Percentiles rank a stretch among this genome's conserved stretches.
Conservation (phyloP, 2,888 invertebrate species). For the Metacarcinus magister region DNA sequence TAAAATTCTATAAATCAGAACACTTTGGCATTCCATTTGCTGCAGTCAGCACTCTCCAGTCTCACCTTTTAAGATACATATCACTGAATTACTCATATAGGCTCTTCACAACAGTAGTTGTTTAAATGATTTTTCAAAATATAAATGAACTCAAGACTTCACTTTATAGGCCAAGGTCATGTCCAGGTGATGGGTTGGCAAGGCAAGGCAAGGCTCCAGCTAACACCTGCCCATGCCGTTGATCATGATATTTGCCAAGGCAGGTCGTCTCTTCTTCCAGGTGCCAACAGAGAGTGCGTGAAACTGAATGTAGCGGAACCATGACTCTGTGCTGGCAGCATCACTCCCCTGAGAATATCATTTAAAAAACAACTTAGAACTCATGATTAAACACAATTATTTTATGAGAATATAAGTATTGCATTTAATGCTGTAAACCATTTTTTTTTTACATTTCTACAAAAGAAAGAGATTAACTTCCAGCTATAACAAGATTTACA, state of each 20-base stretch:
- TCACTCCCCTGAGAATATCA: constrained; percentile 91
- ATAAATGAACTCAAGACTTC: background rate
- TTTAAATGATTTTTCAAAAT: background rate
- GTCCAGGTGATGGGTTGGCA: background rate
- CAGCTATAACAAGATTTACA: background rate
- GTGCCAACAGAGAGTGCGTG: constrained; percentile 96
- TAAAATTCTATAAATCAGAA: constrained; percentile 41
- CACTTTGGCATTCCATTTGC: constrained; percentile 36
- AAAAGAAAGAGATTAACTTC: background rate
- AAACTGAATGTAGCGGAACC: constrained; percentile 95
- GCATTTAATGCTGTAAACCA: too few species aligned
- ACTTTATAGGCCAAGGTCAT: background rate
- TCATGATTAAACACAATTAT: background rate
- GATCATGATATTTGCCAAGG: constrained; percentile 98
- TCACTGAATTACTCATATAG: background rate
- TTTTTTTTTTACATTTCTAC: too few species aligned
- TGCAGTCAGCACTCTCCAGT: background rate
- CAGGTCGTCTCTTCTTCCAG: constrained; percentile 96
- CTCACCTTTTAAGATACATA: background rate
- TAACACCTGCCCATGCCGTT: constrained; percentile 84
- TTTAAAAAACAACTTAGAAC: constrained; percentile 69
- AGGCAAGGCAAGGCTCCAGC: background rate
- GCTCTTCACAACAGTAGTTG: background rate
- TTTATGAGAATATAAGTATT: background rate
- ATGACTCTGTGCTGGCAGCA: constrained; percentile 92